Evolutionary conservation across 2,797 vertebrate species (phyloP), one percentile per base, ranked within the genome.

Genomic region (Anabas testudineus): DNA sequence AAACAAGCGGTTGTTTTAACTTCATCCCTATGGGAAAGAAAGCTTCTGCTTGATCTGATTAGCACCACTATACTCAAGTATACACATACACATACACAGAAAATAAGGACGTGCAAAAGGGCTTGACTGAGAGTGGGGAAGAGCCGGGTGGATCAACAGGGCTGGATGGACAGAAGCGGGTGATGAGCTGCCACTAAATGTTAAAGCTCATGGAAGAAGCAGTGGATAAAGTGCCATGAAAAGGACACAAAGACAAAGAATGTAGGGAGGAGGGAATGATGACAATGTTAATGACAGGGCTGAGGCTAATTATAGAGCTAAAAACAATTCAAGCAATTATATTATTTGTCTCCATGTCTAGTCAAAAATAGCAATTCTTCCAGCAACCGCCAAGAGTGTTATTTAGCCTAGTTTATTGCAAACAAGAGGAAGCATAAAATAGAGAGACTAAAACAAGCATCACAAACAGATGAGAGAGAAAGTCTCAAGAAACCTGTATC

Each of bases 1-100:
- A 66, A 84, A 71, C 62, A 74, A 65, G 70, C 18, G 55, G 15
- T 24, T 24, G 66, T 54, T 58, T 72, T 64, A 48, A 77, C 34
- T 37, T 15, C 3, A 21, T 75, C 55, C 71, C 69, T 60, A 8
- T 62, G 52, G 80, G 69, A 45, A 34, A 36, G 36, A 51, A 19
- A 57, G 24, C 32, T 67, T 71, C 67, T 57, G 70, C 74, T 60
- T 74, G 70, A 79, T 79, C 54, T 76, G 82, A 81, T 84, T 72
- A 84, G 59, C 41, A 79, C 69, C 24, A 26, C 36, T 45, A 37
- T 12, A 54, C 62, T 60, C 12, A 15, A 32, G 46, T n/a, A 62
- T 16, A 39, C 22, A 43, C 9, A 57, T 55, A 51, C 16, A 48
- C 51, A 48, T n/a, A 47, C 39, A 46, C 12, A 39, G 7, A 47